Evolutionary conservation across 2,113 vertebrate genomes (phyloP), one percentile per base, ranked within the genome.

Genomic region (Xiphophorus maculatus): DNA sequence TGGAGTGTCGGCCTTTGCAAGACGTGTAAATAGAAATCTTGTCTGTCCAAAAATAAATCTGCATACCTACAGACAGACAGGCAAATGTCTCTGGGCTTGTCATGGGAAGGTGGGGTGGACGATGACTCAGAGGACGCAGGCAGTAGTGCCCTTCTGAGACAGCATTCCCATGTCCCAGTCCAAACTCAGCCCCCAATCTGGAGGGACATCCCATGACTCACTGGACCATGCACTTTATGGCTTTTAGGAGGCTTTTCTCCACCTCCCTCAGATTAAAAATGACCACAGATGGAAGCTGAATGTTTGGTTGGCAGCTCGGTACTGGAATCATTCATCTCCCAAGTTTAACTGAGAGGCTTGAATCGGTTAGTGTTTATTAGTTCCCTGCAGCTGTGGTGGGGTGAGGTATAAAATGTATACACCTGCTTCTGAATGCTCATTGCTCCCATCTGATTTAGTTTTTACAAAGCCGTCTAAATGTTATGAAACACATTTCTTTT

Each of bases 141-240:
- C n/a, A 7, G 15, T 71, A 61, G 62, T 84, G 83, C 79, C 78
- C 73, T 87, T 83, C 80, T 64, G n/a, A 81, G 3, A 42, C 74
- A 69, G 37, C 9, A 22, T 68, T 67, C 84, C 74, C 82, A 76
- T 79, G 61, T 81, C 82, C 80, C 51, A 22, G 71, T 81, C 87
- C 73, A 79, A 81, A 68, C 71, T 86, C 81, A 76, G 77, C 84
- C 83, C 84, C 80, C 75, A 25, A 60, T 9, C 25, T 37, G 40
- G 74, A 89, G 81, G 86, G 81, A 81, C 75, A 70, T 74, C 77
- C 82, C 44, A 1, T 93, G 91, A 93, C 74, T 93, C 91, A 93
- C 66, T 66, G 64, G 69, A 48, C 60, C 66, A 1, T 76, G 87
- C 74, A 83, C 73, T 67, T 69, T 65, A 66, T 37, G 79, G 32